Conservation (phyloP, 2,797 vertebrate genomes). For the Coracias cyanogaster region DNA sequence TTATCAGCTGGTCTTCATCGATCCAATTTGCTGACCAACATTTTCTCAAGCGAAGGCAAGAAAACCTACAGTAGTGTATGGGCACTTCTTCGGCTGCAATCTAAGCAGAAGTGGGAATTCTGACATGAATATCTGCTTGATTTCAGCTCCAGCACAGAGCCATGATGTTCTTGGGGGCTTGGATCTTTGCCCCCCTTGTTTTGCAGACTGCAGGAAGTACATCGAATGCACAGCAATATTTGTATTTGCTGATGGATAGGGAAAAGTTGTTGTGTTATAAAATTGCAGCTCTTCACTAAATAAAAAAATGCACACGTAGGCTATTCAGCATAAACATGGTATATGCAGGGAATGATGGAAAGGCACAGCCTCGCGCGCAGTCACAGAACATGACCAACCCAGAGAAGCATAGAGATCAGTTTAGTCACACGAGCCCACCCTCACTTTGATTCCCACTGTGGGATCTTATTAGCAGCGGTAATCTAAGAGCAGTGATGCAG, state of each 20-base stretch:
- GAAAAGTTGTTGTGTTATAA: background rate
- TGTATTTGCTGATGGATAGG: background rate
- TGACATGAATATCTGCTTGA: background rate
- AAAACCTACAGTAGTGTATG: rapidly evolving
- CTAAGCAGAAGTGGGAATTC: background rate
- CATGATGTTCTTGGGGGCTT: background rate
- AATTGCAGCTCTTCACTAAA: background rate
- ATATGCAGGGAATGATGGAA: background rate
- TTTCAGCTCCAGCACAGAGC: too few species aligned
- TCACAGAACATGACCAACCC: background rate
- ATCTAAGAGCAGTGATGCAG: background rate
- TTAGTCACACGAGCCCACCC: rapidly evolving
- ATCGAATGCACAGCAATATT: background rate
- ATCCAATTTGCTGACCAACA: background rate
- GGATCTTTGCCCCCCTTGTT: background rate
- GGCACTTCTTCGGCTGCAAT: background rate
- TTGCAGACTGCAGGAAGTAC: background rate
- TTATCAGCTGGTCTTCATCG: background rate
- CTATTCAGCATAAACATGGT: background rate
- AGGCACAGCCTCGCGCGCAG: background rate
- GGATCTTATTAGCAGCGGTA: background rate
- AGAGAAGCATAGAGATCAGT: background rate
- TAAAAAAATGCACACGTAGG: background rate
- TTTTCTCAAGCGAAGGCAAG: background rate
- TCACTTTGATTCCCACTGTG: background rate